A percentile compares a stretch with the other conserved stretches of the same genome.
Conservation (phyloP, 2,888 invertebrate genomes). For the Drosophila kuntzei region DNA sequence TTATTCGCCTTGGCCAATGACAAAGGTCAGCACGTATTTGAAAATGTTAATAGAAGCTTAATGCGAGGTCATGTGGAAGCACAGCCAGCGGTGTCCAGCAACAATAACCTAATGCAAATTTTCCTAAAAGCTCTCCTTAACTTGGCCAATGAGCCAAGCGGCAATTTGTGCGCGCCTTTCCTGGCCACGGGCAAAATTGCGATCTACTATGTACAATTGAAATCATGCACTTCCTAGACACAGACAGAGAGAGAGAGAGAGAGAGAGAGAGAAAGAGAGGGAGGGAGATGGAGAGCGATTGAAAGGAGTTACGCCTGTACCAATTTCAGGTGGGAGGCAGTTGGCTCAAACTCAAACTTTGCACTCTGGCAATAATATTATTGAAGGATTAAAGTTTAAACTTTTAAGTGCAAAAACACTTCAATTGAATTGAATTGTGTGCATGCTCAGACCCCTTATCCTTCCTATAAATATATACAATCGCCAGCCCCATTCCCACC, state of each 20-base stretch:
- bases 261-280: not conserved
- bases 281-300: not conserved
- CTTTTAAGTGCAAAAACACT: constrained; percentile 81
- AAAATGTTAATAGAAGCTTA: constrained; percentile 35
- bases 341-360: constrained; percentile 63
- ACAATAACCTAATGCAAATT: constrained; percentile 60
- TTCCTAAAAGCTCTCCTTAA: constrained; percentile 37
- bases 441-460: constrained; percentile 2
- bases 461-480: too few species aligned
- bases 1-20: constrained; percentile 19
- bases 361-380: constrained; percentile 76
- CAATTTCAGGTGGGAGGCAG: constrained; percentile 8
- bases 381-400: constrained; percentile 81
- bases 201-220: constrained; percentile 56
- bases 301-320: not conserved
- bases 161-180: constrained; percentile 31
- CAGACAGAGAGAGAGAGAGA: not conserved
- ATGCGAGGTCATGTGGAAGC: constrained; percentile 12
- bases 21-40: constrained; percentile 26
- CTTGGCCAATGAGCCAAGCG: constrained; percentile 54
- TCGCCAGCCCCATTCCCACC: not conserved
- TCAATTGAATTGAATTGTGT: constrained; percentile 72
- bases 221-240: constrained; percentile 15
- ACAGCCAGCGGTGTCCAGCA: constrained; percentile 1
- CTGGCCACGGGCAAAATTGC: constrained; percentile 43